phyloP scores from a whole-genome alignment of 2,888 invertebrate species.

The Polyommatus icarus region DNA sequence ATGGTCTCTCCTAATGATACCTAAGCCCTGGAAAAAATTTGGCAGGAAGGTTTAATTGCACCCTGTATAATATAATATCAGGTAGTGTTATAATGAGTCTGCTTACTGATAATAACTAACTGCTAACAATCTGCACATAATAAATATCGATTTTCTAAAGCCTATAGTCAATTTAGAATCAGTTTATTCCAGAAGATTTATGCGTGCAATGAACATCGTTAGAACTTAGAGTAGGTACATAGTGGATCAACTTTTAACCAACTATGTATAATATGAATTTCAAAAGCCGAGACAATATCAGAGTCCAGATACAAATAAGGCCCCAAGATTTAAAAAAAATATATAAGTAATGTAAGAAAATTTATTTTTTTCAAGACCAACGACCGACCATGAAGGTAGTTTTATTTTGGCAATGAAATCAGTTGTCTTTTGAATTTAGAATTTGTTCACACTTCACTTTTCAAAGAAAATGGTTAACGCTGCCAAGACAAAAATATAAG shows the following conservation, averaged over 20 bases:
- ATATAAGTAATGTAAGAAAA: constrained; percentile 31
- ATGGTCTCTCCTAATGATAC: too few species aligned
- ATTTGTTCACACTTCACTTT: constrained; percentile 35
- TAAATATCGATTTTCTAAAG: too few species aligned
- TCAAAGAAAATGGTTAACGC: constrained; percentile 39
- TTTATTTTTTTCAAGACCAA: constrained; percentile 60
- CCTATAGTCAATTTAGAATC: not conserved
- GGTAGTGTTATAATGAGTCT: not conserved
- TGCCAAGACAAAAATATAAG: constrained; percentile 57
- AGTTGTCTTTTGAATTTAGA: constrained; percentile 35
- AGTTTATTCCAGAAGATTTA: not conserved
- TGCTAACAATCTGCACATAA: too few species aligned
- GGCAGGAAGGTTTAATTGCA: too few species aligned
- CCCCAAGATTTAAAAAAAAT: not conserved
- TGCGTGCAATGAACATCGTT: too few species aligned
- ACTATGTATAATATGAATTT: too few species aligned
- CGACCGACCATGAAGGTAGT: constrained; percentile 64
- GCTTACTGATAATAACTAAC: not conserved
- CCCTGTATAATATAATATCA: too few species aligned
- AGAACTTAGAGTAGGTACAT: too few species aligned
- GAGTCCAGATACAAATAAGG: not conserved
- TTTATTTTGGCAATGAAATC: constrained; percentile 41
- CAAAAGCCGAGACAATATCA: not conserved
- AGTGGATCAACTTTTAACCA: too few species aligned
- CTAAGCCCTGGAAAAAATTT: too few species aligned